Base-by-base conservation (phyloP, 2,113 vertebrate species). In the Phycodurus eques region DNA sequence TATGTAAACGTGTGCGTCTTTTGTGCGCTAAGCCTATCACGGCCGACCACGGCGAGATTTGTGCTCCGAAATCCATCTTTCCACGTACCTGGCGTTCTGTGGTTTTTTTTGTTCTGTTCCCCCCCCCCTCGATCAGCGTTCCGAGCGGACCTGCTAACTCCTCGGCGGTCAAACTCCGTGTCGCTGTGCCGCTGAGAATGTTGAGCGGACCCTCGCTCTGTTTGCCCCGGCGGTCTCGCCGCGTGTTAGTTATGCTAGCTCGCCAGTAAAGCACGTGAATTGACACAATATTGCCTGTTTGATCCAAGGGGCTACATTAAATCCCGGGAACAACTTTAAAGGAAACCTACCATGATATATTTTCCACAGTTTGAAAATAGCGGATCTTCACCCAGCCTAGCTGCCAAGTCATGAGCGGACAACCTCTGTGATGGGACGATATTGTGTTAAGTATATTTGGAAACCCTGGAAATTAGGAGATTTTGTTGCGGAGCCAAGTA, bases 131-230 rank as follows among this genome's bases (percentile, higher is more conserved):
- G 13, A 73, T 66, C 57, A 64, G 47, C 46, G 44, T 22, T 65
- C 43, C 2, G 3, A 20, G 47, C 2, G 19, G 17, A n/a, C 39
- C 64, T 51, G 14, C 27, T 69, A 70, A 75, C 68, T 75, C 78
- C 78, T 53, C 46, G 19, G 75, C 72, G 73, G 77, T 79, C 72
- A 70, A 76, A 80, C 67, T 78, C 76, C 70, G 64, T 64, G 54
- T 60, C 68, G 65, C 47, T 71, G 47, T 54, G 39, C 46, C 57
- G 76, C 68, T 68, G 72, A 76, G 51, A 33, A 65, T 54, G 51
- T 51, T 35, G 19, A 42, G 68, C 31, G 57, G 57, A 51, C 68
- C 75, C 64, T 64, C n/a, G n/a, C 61, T 14, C 53, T 20, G 51
- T 63, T 67, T 63, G 61, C 22, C 31, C 35, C 46, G 31, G 9